Conservation (phyloP, 2,888 invertebrate genomes). For the Epinotia ramella region DNA sequence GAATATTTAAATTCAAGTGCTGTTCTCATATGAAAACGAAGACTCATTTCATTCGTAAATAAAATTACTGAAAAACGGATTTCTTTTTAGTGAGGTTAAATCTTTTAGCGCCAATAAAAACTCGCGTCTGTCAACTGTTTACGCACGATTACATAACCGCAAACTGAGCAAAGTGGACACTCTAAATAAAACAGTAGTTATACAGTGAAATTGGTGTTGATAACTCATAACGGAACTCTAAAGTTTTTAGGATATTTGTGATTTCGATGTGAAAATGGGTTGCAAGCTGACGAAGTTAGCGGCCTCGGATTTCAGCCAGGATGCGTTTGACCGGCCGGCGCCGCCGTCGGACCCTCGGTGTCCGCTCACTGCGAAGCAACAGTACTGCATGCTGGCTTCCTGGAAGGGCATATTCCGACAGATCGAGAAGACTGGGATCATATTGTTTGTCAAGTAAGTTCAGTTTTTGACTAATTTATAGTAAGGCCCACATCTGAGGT, state of each 20-base stretch:
- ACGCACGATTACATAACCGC: background rate
- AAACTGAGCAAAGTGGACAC: background rate
- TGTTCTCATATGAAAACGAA: background rate
- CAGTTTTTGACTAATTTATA: background rate
- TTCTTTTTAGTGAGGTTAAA: conserved; percentile 10
- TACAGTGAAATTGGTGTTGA: background rate
- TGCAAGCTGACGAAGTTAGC: conserved; percentile 91
- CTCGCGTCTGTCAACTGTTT: conserved; percentile 12
- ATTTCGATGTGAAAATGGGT: conserved; percentile 83
- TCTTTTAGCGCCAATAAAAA: conserved; percentile 10
- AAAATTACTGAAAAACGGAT: background rate
- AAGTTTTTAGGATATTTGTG: too few species aligned
- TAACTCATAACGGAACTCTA: background rate
- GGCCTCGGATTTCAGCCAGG: conserved; percentile 75
- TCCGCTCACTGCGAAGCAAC: conserved; percentile 93
- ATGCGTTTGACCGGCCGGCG: conserved; percentile 86
- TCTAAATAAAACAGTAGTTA: background rate
- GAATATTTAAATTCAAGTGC: too few species aligned
- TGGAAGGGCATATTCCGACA: conserved; percentile 96
- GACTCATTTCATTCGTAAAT: background rate
- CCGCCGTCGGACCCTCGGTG: conserved; percentile 91
- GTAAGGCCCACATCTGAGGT: too few species aligned
- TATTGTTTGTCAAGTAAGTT: conserved; percentile 95
- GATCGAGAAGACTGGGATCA: conserved; percentile 93
- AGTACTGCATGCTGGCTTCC: conserved; percentile 94